A percentile compares a stretch with the other conserved stretches of the same genome.
These are phyloP conservation scores for Benthosema pterotum DNA, from an alignment of 2,797 vertebrate genomes.

Conservation along the genomic window DNA sequence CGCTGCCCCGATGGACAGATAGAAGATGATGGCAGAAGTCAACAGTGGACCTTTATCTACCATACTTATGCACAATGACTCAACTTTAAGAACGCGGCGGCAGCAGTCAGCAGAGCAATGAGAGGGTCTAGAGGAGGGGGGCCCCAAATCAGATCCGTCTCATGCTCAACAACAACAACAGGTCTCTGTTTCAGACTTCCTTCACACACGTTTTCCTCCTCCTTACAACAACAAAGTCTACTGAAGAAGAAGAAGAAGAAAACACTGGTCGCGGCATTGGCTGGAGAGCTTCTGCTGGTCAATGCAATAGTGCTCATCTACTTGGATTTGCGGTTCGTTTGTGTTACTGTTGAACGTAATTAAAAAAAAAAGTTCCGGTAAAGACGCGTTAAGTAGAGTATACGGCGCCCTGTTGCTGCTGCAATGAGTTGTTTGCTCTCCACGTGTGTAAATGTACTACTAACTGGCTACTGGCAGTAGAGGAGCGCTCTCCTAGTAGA, in stretches of 20 bases:
- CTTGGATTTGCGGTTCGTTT: no score
- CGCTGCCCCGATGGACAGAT: slow-evolving; percentile 98
- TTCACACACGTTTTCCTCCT: slow-evolving; percentile 17
- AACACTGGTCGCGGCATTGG: slow-evolving; percentile 35
- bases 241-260: slow-evolving; percentile 20
- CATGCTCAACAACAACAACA: slow-evolving; percentile 53
- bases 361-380: neutral
- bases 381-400: no score
- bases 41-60: slow-evolving; percentile 96
- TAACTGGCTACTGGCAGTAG: neutral
- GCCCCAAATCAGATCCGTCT: slow-evolving; percentile 24
- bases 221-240: slow-evolving; percentile 23
- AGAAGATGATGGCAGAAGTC: slow-evolving; percentile 96
- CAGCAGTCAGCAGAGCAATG: neutral
- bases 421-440: slow-evolving; percentile 10
- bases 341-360: no score
- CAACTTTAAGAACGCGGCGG: slow-evolving; percentile 37
- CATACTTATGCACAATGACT: slow-evolving; percentile 78
- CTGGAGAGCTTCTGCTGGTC: slow-evolving; percentile 16
- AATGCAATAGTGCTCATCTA: neutral
- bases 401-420: no score
- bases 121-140: no score
- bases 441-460: slow-evolving; percentile 65
- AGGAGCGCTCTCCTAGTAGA: slow-evolving; percentile 10
- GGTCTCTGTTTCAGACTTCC: neutral